Evolutionary conservation across 2,113 vertebrate species (phyloP).

Genomic region (Neogobius melanostomus): DNA sequence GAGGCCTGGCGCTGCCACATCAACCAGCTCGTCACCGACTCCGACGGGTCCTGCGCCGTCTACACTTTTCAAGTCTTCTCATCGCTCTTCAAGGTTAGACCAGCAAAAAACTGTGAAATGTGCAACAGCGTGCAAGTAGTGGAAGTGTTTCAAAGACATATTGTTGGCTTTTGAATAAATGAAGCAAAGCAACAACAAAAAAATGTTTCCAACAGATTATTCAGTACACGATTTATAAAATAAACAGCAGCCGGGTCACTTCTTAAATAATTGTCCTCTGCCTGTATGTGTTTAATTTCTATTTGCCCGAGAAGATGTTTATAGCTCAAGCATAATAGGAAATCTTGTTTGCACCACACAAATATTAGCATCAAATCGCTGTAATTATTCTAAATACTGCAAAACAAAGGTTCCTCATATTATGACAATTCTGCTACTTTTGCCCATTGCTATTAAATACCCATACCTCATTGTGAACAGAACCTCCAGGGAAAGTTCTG

Average conservation of each 20-base stretch:
- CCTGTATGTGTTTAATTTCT: not conserved
- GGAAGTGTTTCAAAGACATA: not conserved
- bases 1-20: constrained; percentile 94
- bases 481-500: constrained; percentile 98
- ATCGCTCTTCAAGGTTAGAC: constrained; percentile 91
- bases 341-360: not conserved
- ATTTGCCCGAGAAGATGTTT: not conserved
- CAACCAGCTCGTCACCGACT: constrained; percentile 93
- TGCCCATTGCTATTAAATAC: too few relatives aligned
- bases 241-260: not conserved
- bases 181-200: not conserved
- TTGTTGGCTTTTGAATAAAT: not conserved
- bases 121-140: not conserved
- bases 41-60: constrained; percentile 93
- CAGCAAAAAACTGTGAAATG: not conserved
- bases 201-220: not conserved
- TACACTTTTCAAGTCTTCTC: constrained; percentile 99
- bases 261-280: not conserved
- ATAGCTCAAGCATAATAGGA: not conserved
- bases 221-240: not conserved
- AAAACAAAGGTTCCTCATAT: too few relatives aligned
- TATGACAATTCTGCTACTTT: too few relatives aligned
- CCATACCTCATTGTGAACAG: constrained; percentile 64
- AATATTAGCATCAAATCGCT: not conserved
- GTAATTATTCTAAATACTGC: not conserved